Percentiles rank a stretch among this genome's conserved stretches.
Evolutionary conservation across 2,797 vertebrate genomes (phyloP).

Genomic region (Acanthornis magna): DNA sequence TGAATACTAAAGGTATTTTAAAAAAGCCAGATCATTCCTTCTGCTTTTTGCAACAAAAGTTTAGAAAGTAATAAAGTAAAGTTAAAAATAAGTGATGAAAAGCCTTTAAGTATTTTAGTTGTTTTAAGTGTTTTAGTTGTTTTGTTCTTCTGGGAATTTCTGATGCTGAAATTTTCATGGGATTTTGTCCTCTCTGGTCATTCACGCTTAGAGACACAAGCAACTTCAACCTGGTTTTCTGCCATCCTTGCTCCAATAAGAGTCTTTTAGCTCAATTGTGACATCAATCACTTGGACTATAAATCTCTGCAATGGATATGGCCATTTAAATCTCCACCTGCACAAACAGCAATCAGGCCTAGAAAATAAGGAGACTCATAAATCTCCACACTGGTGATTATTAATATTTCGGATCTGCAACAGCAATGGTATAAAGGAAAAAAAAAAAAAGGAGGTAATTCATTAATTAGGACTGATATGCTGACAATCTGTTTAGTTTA

Average conservation of each 20-base stretch:
- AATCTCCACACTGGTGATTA: conserved; percentile 72
- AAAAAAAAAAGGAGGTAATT: neutral
- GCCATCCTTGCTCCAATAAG: conserved; percentile 59
- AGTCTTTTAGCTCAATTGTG: conserved; percentile 67
- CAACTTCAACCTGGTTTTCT: conserved; percentile 74
- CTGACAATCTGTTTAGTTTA: conserved; percentile 74
- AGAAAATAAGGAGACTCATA: conserved; percentile 77
- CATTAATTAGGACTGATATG: conserved; percentile 70
- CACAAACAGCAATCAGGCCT: conserved; percentile 75
- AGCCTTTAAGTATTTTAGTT: neutral
- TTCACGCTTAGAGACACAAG: conserved; percentile 49
- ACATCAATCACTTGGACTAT: conserved; percentile 75
- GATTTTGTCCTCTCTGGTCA: conserved; percentile 17
- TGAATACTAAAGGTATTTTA: neutral
- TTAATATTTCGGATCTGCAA: conserved; percentile 67
- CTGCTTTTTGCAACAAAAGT: neutral
- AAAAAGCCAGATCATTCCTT: neutral
- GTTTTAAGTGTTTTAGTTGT: neutral
- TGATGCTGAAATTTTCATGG: neutral
- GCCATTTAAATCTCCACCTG: conserved; percentile 81
- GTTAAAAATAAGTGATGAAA: neutral
- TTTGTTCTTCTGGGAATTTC: conserved; percentile 8
- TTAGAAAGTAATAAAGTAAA: neutral
- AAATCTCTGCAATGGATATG: conserved; percentile 76
- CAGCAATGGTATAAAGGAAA: conserved; percentile 34